A percentile compares a stretch with the other conserved stretches of the same genome.
phyloP scores from a whole-genome alignment of 2,113 vertebrate genomes.

The Glareola pratincola region DNA sequence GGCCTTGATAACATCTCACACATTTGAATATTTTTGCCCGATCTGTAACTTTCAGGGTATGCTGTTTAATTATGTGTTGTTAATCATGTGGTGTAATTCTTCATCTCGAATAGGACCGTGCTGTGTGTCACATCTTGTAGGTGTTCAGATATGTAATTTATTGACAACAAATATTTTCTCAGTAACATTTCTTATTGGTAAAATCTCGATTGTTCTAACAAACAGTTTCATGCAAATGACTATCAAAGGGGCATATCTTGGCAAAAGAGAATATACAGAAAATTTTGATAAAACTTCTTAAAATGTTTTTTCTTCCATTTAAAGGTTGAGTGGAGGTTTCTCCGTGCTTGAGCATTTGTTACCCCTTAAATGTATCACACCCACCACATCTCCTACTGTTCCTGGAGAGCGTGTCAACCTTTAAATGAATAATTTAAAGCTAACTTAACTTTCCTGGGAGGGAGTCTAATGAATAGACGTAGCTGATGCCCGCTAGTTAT shows the following conservation, averaged over 20 bases:
- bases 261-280: background rate
- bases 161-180: background rate
- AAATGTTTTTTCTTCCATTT: background rate
- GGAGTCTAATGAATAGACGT: background rate
- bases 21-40: background rate
- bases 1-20: background rate
- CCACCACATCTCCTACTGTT: conserved; percentile 28
- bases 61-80: background rate
- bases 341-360: conserved; percentile 3
- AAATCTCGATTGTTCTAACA: background rate
- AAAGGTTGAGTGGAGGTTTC: background rate
- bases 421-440: conserved; percentile 40
- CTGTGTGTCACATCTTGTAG: background rate
- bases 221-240: background rate
- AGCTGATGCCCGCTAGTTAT: conserved; percentile 3
- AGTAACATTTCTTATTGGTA: background rate
- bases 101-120: background rate
- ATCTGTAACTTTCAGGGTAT: background rate
- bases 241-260: background rate
- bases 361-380: background rate
- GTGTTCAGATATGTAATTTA: background rate
- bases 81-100: background rate
- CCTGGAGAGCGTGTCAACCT: conserved; percentile 7
- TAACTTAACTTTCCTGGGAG: conserved; percentile 23
- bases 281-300: background rate